Base-by-base conservation (phyloP, 2,888 invertebrate species). In the Chouioia cunea region DNA sequence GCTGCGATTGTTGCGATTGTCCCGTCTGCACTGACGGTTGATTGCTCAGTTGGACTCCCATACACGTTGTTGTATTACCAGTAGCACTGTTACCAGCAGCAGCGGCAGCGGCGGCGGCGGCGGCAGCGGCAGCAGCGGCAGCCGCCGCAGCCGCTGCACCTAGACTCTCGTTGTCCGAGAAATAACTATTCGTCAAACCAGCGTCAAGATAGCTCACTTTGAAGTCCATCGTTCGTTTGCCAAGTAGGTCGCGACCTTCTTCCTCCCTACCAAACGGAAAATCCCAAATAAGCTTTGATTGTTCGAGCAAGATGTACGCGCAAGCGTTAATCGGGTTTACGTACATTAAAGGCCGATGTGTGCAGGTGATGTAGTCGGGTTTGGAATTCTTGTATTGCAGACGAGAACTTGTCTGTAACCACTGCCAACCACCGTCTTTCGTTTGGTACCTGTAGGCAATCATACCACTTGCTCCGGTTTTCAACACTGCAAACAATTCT, bases 301-400 rank as follows among this genome's bases (percentile, higher is more conserved):
- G 10, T 62, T 46, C 4, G 43, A 6, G 14, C n/a, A n/a, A n/a
- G n/a, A n/a, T n/a, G n/a, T n/a, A n/a, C n/a, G n/a, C n/a, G n/a
- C n/a, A n/a, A n/a, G n/a, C n/a, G n/a, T n/a, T n/a, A n/a, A n/a
- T n/a, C n/a, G n/a, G n/a, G n/a, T n/a, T n/a, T n/a, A n/a, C n/a
- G n/a, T n/a, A n/a, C 99, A 99, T 99, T 58, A 99, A 90, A 73
- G 99, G 97, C 76, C 99, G 90, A 88, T 99, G 99, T 53, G 99
- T 99, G 87, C 97, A 97, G 80, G 99, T 97, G 76, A 99, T 97
- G 86, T 98, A 98, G 86, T 99, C 99, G 0, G 99, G 98, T 86
- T 99, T 99, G 76, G 98, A 98, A 87, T 99, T 99, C 88, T 99
- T 99, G 88, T 99, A 99, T 78, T 99, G 97, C 77, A 99, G 91